Base-by-base conservation (phyloP, 2,113 vertebrate species). In the Archocentrus centrarchus region DNA sequence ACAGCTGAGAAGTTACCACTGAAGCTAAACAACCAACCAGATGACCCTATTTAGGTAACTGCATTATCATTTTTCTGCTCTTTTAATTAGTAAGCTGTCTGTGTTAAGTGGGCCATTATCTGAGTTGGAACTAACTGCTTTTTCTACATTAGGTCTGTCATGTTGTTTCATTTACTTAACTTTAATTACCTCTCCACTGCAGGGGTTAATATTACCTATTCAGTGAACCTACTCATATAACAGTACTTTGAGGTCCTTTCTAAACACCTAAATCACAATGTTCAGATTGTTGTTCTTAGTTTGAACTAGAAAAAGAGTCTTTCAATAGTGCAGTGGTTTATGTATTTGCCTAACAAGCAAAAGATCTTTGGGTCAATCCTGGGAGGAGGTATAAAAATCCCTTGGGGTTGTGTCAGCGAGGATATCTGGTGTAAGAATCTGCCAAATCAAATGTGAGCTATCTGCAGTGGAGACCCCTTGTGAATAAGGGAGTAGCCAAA, bases 31-130 rank as follows among this genome's bases (percentile, higher is more conserved):
- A 88, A 73, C 66, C 89, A 85, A 91, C 75, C 90, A 86, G 88
- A 92, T 93, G 91, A 94, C 90, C 94, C 82, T 77, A 35, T 91
- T 92, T 85, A 89, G 84, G 85, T 77, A 59, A 79, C 53, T 59
- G 70, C 77, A 77, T 93, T 75, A 63, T 88, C 55, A 55, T 85
- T 87, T 57, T 79, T 83, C 61, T 79, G 76, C 75, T 90, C 32
- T 94, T 95, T 92, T 96, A 94, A 96, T 93, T 93, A 93, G 90
- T 85, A 70, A 91, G 88, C 88, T 83, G 84, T 91, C 91, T 89
- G 62, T 84, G 82, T 89, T 47, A 79, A 94, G 78, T 82, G 57
- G 91, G 85, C 88, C 77, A 93, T 95, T 94, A 93, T 92, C 90
- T 79, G 18, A 62, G 87, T 47, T 82, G 90, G 81, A 92, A 68